Conservation (phyloP, 2,888 invertebrate genomes). For the Balanococcus diminutus region DNA sequence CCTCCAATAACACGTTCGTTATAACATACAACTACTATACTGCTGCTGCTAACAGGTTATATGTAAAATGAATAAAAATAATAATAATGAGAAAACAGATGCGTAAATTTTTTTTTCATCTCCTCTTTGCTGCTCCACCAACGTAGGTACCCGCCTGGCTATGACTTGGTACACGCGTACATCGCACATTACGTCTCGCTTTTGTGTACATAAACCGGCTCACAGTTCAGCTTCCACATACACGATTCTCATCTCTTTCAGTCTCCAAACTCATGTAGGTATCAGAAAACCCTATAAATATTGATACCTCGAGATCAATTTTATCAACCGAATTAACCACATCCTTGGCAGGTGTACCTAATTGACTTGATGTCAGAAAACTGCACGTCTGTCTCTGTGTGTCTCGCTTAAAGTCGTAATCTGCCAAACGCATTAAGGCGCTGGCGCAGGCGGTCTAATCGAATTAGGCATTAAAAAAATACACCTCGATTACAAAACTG, state of each 20-base stretch:
- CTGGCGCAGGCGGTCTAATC: not conserved
- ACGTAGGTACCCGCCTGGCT: not conserved
- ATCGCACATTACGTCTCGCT: not conserved
- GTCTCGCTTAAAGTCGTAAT: not conserved
- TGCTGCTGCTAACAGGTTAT: not conserved
- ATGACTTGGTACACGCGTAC: not conserved
- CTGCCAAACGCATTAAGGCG: not conserved
- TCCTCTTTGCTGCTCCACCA: not conserved
- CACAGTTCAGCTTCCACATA: not conserved
- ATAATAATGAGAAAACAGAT: constrained; percentile 11
- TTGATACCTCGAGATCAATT: not conserved
- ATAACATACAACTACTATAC: not conserved
- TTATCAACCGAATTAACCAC: not conserved
- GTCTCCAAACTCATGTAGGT: too few relatives aligned
- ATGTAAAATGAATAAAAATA: not conserved
- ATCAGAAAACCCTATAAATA: not conserved
- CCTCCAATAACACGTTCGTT: constrained; percentile 36
- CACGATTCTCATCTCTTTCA: not conserved
- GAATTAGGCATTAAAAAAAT: not conserved
- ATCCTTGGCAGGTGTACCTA: constrained; percentile 5
- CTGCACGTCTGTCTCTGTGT: not conserved
- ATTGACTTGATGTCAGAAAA: too few relatives aligned
- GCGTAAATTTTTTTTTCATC: not conserved
- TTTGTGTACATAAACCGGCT: not conserved
- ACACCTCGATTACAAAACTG: not conserved